Base-by-base conservation (phyloP, 2,888 invertebrate genomes). In the Gymnosoma rotundatum region DNA sequence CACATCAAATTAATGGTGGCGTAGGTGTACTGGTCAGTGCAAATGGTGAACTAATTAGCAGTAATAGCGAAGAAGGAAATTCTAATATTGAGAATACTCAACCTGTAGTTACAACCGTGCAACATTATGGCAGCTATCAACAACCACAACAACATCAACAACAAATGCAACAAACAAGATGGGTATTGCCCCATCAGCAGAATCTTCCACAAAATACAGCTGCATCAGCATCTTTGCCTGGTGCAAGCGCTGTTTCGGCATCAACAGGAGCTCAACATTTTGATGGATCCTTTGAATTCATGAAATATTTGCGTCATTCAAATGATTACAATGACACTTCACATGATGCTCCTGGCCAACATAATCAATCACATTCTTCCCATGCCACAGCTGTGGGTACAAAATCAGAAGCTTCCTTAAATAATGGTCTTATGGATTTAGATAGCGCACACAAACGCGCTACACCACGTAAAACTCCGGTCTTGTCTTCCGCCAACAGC, bases 241-340 rank as follows among this genome's bases (percentile, higher is more conserved):
- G 18, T 42, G 61, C 60, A 12, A 20, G 50, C 14, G 66, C 60
- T 61, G 52, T 25, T 60, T 0, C 78, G 8, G 25, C 78, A 16
- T 72, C 87, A 72, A 83, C 87, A 72, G 86, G 86, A 56, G 64
- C 72, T 14, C 91, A 90, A 70, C 91, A 91, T 72, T 92, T 92
- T 72, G 91, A 92, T 87, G 91, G 92, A 86, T 91, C 92, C 83
- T 92, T 92, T 87, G 92, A 92, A 88, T 92, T 92, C 86, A 89
- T 91, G 72, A 92, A 92, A 88, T 92, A 92, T 89, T 89, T 92
- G 82, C 90, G 92, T 16, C 91, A 92, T 86, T 90, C 92, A 18
- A 89, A 90, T 54, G 92, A 92, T 74, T 92, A 90, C 78, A 89
- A 84, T 60, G 88, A 87, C 52, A 87, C 86, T 74, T 70, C 82